Conservation (phyloP, 2,797 vertebrate genomes). For the Eidolon dupreanum region DNA sequence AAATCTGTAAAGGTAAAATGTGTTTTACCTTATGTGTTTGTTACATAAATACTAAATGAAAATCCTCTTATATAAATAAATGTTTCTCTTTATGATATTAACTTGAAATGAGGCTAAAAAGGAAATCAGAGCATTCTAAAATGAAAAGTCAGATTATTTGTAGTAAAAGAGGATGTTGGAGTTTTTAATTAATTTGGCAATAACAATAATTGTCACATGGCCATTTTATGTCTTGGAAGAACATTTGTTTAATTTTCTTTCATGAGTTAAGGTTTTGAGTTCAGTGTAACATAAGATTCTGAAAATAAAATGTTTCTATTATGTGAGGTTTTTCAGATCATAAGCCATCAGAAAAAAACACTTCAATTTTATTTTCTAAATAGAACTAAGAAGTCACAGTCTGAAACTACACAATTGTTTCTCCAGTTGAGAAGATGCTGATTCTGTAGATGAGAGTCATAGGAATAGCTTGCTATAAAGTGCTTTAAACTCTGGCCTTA, state of each 20-base stretch:
- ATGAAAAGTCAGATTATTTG: not conserved
- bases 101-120: not conserved
- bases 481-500: not conserved
- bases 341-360: not conserved
- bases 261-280: not conserved
- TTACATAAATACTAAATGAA: not conserved
- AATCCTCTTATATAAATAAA: not conserved
- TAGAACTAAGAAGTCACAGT: not conserved
- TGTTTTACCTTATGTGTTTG: not conserved
- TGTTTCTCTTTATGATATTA: not conserved
- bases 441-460: not conserved
- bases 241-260: conserved; percentile 43
- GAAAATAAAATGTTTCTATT: conserved; percentile 19
- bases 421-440: not conserved
- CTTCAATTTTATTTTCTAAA: conserved; percentile 36
- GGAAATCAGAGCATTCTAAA: not conserved
- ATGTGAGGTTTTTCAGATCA: conserved; percentile 37
- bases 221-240: conserved; percentile 3
- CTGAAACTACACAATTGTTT: not conserved
- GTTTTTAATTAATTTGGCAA: conserved; percentile 2
- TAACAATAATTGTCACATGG: not conserved
- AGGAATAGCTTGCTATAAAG: not conserved
- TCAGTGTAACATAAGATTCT: not conserved
- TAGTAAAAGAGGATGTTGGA: not conserved
- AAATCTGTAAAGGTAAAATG: not conserved